Evolutionary conservation across 2,888 invertebrate genomes (phyloP), one percentile per base, ranked within the genome.

Genomic region (Caenorhabditis angaria): DNA sequence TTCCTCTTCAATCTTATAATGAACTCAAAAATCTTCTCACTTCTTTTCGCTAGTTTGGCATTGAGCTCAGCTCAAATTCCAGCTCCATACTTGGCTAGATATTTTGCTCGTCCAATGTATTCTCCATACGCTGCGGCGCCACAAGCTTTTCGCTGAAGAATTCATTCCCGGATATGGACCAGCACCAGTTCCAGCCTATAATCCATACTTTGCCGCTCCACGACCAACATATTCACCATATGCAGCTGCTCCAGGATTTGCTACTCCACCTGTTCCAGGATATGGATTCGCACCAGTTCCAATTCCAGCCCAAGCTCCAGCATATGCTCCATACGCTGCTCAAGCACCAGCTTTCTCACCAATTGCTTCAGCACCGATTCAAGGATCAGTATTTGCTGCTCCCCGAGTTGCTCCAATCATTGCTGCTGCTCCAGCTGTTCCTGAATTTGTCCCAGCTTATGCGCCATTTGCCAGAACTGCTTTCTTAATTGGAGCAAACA

Each of bases 401-500:
- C 57, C 65, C 32, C 55, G 56, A 22, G 48, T 62, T n/a, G 67
- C 71, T 20, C 67, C 70, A 51, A 55, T 55, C n/a, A 56, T 56
- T 0, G 41, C 57, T 28, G n/a, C 55, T 32, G 60, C 68, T 25
- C 55, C 69, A 6, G 51, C 14, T 50, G 59, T 51, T 25, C 62
- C 65, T 18, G 67, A 63, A 50, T 59, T 65, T 14, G 76, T 73
- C 22, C 76, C 77, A 48, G 77, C 77, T 55, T 77, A 71, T 50
- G 74, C 77, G 57, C 77, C 77, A 61, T 74, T 77, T 58, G 77
- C 77, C 55, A 61, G 77, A n/a, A 61, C 73, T 41, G 76, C 76
- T 64, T 71, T 66, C 70, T 68, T 76, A 67, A 68, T 71, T 63
- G 76, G 76, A 68, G 65, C 63, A 59, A 76, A 76, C 72, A 76